Conservation (phyloP, 2,888 invertebrate species). For the Drosophila helvetica region DNA sequence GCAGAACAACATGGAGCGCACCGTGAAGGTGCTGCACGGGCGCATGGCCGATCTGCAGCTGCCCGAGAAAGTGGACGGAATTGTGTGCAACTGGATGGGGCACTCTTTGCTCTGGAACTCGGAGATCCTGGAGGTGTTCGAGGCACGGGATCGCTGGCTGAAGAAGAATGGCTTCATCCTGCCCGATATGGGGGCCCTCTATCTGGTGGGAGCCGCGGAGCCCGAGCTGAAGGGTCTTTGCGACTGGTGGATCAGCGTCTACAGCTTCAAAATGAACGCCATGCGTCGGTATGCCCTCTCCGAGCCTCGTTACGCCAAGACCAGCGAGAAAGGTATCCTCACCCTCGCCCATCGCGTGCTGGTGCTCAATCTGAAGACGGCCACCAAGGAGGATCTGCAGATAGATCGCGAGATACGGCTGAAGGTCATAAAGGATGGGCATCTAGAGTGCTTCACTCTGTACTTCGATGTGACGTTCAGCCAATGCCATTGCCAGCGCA, state of each 20-base stretch:
- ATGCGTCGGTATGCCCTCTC: conserved; percentile 97
- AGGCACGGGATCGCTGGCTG: conserved; percentile 98
- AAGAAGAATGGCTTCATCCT: conserved; percentile 94
- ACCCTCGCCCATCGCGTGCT: conserved; percentile 57
- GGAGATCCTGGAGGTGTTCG: conserved; percentile 97
- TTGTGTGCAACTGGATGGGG: conserved; percentile 91
- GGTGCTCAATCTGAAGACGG: conserved; percentile 38
- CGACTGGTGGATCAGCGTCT: conserved; percentile 99
- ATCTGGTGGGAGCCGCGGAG: conserved; percentile 95
- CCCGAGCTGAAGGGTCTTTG: conserved; percentile 99
- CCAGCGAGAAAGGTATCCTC: conserved; percentile 22
- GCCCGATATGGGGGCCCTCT: conserved; percentile 95
- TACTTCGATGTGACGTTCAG: conserved; percentile 69
- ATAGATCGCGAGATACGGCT: conserved; percentile 44
- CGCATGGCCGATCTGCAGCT: conserved; percentile 65
- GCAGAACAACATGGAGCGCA: conserved; percentile 57
- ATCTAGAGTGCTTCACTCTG: conserved; percentile 54
- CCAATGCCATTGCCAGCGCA: conserved; percentile 34
- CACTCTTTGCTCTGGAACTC: conserved; percentile 96
- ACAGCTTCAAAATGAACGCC: conserved; percentile 99
- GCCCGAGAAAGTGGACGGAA: conserved; percentile 90
- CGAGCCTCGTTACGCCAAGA: conserved; percentile 88
- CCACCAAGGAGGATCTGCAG: conserved; percentile 23
- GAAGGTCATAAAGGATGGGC: conserved; percentile 36
- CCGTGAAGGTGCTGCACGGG: conserved; percentile 73